Evolutionary conservation across 2,797 vertebrate species (phyloP).

Genomic region (Propithecus perrieri): DNA sequence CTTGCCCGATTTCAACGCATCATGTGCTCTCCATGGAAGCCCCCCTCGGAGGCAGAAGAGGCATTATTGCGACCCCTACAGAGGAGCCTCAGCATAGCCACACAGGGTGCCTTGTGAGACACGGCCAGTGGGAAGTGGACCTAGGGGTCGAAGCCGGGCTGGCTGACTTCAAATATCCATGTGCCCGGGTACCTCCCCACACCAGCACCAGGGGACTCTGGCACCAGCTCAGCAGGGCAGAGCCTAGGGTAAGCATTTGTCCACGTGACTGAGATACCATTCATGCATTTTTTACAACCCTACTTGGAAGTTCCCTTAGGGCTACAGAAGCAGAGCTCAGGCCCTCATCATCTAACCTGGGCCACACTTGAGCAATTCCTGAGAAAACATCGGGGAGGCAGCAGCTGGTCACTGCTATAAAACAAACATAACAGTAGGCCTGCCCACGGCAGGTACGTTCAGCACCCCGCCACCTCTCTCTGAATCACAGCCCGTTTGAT

Average conservation of each 20-base stretch:
- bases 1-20: no score
- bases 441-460: background rate
- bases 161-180: background rate
- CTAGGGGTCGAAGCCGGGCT: background rate
- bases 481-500: constrained; percentile 5
- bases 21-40: background rate
- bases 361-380: background rate
- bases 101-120: background rate
- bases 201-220: background rate
- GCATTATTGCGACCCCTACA: background rate
- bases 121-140: background rate
- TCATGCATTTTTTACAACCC: background rate
- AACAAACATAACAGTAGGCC: background rate
- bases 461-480: background rate
- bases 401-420: background rate
- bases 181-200: background rate
- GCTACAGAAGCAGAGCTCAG: background rate
- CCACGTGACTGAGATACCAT: background rate
- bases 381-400: background rate
- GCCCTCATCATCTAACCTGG: background rate
- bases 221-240: background rate
- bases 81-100: background rate
- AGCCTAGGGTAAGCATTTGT: background rate
- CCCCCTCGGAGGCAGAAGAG: background rate
- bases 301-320: background rate